Conservation (phyloP, 2,113 vertebrate genomes). For the Lophochroa leadbeateri region DNA sequence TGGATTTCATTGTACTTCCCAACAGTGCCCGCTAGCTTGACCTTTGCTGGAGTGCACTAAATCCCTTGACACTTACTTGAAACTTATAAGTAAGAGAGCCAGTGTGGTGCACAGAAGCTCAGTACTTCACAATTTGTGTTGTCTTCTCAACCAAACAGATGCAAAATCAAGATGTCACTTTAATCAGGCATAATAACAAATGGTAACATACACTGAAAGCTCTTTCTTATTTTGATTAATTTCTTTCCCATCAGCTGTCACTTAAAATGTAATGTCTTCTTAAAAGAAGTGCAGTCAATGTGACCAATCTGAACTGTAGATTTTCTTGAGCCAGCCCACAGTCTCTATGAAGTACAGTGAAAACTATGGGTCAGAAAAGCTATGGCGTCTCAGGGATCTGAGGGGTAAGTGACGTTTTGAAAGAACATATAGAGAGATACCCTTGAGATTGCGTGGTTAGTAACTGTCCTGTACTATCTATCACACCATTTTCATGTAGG, state of each 20-base stretch:
- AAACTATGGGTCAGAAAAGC: neutral
- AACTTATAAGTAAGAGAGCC: neutral
- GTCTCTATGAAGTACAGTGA: neutral
- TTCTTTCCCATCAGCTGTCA: neutral
- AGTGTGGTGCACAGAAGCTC: neutral
- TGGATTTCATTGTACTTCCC: neutral
- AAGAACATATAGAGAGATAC: neutral
- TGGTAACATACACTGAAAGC: neutral
- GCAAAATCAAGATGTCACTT: neutral
- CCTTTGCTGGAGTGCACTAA: neutral
- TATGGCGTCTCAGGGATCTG: neutral
- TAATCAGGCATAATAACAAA: neutral
- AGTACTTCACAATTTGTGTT: neutral
- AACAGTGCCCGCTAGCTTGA: neutral
- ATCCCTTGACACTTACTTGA: neutral
- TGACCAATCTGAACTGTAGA: neutral
- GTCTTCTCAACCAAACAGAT: neutral
- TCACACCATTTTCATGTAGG: neutral
- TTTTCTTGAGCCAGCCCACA: neutral
- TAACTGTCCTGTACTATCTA: neutral
- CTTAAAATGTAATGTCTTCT: neutral
- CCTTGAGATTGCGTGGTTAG: neutral
- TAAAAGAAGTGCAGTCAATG: neutral
- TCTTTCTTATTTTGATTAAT: neutral
- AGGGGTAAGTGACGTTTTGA: neutral